Evolutionary conservation across 2,888 invertebrate species (phyloP).

Genomic region (Biston stratarius): DNA sequence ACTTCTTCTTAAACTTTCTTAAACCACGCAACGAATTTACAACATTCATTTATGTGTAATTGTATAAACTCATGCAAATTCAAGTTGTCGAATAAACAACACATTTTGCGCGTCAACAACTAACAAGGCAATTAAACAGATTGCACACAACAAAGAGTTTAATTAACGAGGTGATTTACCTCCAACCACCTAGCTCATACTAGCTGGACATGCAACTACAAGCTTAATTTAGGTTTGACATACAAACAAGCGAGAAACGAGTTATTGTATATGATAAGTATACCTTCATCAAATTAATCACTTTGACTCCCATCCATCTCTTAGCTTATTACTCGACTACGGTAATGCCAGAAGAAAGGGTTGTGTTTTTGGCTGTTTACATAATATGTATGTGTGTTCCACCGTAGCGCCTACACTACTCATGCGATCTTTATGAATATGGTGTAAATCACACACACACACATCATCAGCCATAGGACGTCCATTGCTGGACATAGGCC

Average conservation of each 20-base stretch:
- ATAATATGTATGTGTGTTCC: too few species aligned
- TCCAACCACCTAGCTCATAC: constrained; percentile 15
- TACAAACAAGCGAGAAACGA: background rate
- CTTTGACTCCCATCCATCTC: background rate
- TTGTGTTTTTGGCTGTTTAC: too few species aligned
- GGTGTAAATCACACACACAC: too few species aligned
- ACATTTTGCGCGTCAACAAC: constrained; percentile 21
- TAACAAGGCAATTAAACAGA: constrained; percentile 30
- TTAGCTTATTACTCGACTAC: background rate
- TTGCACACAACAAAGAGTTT: constrained; percentile 34
- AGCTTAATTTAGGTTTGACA: background rate
- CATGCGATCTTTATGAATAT: too few species aligned
- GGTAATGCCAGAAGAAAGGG: too few species aligned
- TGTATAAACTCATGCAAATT: background rate
- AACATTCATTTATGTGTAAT: background rate
- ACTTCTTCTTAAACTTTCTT: too few species aligned
- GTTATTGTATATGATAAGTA: background rate
- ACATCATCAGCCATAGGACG: too few species aligned
- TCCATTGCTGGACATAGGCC: too few species aligned
- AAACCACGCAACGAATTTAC: too few species aligned
- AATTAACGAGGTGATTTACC: constrained; percentile 32
- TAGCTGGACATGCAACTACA: constrained; percentile 1
- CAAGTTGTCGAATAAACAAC: background rate
- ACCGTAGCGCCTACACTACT: too few species aligned
- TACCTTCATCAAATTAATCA: background rate